Evolutionary conservation across 2,113 vertebrate genomes (phyloP).

Genomic region (Pluvialis apricaria): DNA sequence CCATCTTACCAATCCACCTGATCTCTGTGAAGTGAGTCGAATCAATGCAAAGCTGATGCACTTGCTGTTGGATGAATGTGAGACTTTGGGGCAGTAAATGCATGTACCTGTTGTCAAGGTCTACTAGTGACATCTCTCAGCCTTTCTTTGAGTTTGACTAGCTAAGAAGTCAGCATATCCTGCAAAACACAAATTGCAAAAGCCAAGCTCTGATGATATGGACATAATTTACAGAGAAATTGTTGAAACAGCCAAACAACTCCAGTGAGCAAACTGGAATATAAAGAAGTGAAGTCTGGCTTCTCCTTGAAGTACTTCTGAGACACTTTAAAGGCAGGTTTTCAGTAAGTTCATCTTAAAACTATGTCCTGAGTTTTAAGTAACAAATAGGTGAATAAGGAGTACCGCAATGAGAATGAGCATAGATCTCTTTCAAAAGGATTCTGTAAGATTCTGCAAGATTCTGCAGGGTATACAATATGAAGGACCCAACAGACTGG

Average conservation of each 20-base stretch:
- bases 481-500: background rate
- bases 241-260: background rate
- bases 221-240: background rate
- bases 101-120: background rate
- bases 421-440: background rate
- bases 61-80: background rate
- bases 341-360: background rate
- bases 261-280: background rate
- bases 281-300: background rate
- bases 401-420: background rate
- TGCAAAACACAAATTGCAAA: background rate
- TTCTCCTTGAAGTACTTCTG: background rate
- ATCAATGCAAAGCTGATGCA: background rate
- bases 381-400: background rate
- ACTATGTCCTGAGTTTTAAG: background rate
- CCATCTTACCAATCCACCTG: background rate
- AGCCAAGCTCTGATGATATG: background rate
- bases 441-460: background rate
- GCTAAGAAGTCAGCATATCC: background rate
- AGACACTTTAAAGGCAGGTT: background rate
- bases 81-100: background rate
- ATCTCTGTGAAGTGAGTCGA: background rate
- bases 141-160: background rate
- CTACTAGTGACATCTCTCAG: background rate
- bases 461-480: too few species aligned